Conservation (phyloP, 2,113 vertebrate species). For the Trachemys scripta region DNA sequence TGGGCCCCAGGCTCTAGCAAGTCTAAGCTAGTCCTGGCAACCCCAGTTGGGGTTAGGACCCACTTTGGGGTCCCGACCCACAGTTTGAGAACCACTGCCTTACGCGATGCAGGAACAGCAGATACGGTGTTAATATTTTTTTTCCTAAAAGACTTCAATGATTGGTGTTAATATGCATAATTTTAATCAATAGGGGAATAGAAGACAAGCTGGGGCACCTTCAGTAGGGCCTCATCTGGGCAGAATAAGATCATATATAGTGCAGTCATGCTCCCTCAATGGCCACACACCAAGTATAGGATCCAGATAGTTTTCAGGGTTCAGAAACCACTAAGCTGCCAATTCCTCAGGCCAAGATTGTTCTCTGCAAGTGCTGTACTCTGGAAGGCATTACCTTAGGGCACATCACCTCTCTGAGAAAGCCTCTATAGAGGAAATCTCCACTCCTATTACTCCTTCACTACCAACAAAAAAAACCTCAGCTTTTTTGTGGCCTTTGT, state of each 20-base stretch:
- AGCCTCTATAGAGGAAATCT: not conserved
- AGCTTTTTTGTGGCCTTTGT: not conserved
- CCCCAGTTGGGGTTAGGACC: too few species aligned
- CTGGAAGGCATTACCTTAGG: not conserved
- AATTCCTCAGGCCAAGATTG: fast-evolving
- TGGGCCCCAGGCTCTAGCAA: too few species aligned
- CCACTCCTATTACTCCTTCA: not conserved
- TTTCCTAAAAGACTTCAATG: not conserved
- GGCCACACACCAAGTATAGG: not conserved
- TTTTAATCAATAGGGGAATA: not conserved
- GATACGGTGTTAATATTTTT: not conserved
- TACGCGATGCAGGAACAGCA: not conserved
- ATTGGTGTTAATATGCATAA: fast-evolving
- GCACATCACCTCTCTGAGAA: too few species aligned
- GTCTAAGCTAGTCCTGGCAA: too few species aligned
- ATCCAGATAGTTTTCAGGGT: too few species aligned
- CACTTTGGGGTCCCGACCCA: too few species aligned
- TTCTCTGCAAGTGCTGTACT: not conserved
- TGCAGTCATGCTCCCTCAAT: not conserved
- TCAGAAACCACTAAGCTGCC: fast-evolving
- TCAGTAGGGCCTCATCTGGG: not conserved
- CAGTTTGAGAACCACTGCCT: not conserved
- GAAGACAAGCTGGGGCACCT: not conserved
- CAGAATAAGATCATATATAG: not conserved
- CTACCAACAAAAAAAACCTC: too few species aligned